Conservation (phyloP, 2,797 vertebrate genomes). For the Sebastes cheni region DNA sequence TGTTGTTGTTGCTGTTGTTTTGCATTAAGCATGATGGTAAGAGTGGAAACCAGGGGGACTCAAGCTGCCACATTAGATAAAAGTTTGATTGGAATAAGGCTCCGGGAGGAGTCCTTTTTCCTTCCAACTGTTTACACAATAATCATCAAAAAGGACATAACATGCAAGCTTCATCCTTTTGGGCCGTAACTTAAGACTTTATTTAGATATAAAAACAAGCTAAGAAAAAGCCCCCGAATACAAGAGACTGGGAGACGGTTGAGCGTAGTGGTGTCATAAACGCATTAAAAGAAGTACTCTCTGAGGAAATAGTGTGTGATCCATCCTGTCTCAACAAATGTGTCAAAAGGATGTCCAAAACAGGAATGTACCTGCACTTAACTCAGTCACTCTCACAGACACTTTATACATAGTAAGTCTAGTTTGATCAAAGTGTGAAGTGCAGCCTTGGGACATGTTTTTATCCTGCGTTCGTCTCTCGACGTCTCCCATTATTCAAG, state of each 20-base stretch:
- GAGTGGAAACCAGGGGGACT: conserved; percentile 25
- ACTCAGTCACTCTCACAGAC: background rate
- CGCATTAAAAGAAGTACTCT: conserved; percentile 2
- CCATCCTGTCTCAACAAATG: conserved; percentile 5
- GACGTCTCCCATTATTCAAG: conserved; percentile 40
- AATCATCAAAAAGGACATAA: conserved; percentile 15
- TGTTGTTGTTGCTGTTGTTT: conserved; percentile 53
- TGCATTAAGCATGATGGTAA: conserved; percentile 44
- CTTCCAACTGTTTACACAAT: conserved; percentile 14
- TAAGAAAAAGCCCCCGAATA: background rate
- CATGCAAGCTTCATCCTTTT: background rate
- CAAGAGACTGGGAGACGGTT: background rate
- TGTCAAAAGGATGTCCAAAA: background rate
- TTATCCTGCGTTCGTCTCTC: conserved; percentile 33
- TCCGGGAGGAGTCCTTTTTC: conserved; percentile 15
- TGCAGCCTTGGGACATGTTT: conserved; percentile 47
- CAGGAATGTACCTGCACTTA: background rate
- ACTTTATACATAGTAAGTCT: conserved; percentile 9
- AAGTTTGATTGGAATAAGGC: conserved; percentile 30
- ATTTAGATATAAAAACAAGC: conserved; percentile 1
- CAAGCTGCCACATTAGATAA: conserved; percentile 43
- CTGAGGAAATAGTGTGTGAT: background rate
- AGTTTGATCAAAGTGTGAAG: conserved; percentile 52
- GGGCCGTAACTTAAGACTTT: conserved; percentile 8
- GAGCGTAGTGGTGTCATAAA: background rate